These are phyloP conservation scores for Glaucidium brasilianum DNA, from an alignment of 2,113 vertebrate species.

Conservation along the genomic window DNA sequence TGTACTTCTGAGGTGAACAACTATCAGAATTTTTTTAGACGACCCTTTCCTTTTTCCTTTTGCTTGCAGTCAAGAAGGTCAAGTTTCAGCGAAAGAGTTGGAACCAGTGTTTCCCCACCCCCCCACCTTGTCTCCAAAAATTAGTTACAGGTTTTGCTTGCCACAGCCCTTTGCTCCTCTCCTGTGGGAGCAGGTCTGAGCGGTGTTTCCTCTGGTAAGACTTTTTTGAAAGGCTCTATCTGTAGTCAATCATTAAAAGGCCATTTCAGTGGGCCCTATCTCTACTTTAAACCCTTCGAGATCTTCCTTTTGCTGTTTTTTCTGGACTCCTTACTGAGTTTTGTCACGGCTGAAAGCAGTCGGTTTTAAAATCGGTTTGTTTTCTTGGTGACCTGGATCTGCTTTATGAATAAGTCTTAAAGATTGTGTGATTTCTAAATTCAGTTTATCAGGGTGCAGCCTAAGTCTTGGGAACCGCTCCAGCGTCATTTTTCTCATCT, in stretches of 20 bases:
- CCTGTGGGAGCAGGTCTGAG: neutral
- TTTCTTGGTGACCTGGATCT: neutral
- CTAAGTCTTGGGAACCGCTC: neutral
- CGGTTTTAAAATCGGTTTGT: neutral
- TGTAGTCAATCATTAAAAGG: neutral
- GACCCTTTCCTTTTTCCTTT: neutral
- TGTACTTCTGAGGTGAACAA: neutral
- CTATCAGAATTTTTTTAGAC: neutral
- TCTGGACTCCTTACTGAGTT: neutral
- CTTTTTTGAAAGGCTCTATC: neutral
- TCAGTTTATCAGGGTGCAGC: neutral
- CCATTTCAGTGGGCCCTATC: neutral
- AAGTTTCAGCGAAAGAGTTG: neutral
- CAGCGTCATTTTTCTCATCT: neutral
- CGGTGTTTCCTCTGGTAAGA: neutral
- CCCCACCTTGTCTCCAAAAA: neutral
- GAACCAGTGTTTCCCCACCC: neutral
- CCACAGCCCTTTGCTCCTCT: neutral
- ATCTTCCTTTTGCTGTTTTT: neutral
- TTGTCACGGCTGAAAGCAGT: neutral
- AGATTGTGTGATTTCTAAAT: neutral
- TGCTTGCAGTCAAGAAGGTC: neutral
- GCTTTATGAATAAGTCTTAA: neutral
- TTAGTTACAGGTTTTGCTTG: neutral
- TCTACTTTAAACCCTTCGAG: neutral